Conservation (phyloP, 2,797 vertebrate species). For the Crax fasciolata region DNA sequence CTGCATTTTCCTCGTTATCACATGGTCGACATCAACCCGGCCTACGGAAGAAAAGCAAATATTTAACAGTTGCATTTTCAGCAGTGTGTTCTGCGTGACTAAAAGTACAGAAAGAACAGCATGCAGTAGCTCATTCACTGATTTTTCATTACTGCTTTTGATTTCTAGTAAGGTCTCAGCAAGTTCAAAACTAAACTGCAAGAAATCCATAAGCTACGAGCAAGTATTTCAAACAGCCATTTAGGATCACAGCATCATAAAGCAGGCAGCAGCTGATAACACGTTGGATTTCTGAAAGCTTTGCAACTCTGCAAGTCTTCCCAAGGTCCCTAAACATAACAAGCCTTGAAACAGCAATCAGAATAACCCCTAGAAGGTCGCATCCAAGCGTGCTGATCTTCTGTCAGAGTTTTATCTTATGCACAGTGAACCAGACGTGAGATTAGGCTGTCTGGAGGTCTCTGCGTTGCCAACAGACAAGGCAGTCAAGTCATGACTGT, state of each 20-base stretch:
- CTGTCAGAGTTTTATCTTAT: conserved; percentile 46
- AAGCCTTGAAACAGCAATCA: conserved; percentile 64
- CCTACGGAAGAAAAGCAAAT: conserved; percentile 74
- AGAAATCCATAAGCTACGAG: background rate
- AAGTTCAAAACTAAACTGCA: conserved; percentile 1
- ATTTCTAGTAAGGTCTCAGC: background rate
- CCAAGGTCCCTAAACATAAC: conserved; percentile 67
- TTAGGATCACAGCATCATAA: background rate
- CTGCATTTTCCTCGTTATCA: conserved; percentile 82
- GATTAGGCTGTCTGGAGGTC: background rate
- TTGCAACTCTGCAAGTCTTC: conserved; percentile 29
- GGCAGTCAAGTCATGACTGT: background rate
- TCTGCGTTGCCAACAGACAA: background rate
- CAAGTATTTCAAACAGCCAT: background rate
- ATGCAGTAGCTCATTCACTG: background rate
- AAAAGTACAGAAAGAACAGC: background rate
- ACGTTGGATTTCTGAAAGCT: background rate
- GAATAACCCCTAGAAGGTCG: conserved; percentile 42
- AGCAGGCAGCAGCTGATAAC: conserved; percentile 6
- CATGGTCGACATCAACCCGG: conserved; percentile 77
- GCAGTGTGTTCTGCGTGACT: background rate
- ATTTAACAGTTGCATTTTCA: conserved; percentile 1
- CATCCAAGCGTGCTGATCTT: background rate
- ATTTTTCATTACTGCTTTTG: background rate
- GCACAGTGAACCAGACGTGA: background rate